These are phyloP conservation scores for Turdus rufiventris DNA, from an alignment of 2,113 vertebrate genomes.

Conservation along the genomic window DNA sequence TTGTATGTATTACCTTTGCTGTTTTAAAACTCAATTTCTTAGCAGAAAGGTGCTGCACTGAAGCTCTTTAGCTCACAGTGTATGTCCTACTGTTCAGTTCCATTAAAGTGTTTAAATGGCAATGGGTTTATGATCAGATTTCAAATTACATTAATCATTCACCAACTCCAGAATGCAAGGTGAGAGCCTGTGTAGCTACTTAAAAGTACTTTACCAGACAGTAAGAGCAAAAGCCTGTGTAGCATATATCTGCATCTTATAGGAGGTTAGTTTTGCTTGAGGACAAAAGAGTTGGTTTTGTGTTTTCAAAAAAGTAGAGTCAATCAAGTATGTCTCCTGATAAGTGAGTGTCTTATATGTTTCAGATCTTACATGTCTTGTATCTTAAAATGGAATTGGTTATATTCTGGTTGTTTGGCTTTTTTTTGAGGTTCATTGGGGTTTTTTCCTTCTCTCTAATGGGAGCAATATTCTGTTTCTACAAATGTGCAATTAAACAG, in stretches of 20 bases:
- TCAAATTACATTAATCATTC: conserved; percentile 2
- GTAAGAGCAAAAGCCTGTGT: not conserved
- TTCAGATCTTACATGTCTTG: not conserved
- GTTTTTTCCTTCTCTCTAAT: not conserved
- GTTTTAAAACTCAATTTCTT: not conserved
- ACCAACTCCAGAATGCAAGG: not conserved
- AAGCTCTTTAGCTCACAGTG: not conserved
- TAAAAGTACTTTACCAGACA: not conserved
- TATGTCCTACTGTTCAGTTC: not conserved
- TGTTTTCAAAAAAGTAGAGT: not conserved
- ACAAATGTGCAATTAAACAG: not conserved
- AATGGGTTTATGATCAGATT: conserved; percentile 23
- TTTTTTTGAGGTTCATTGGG: not conserved
- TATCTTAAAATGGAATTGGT: not conserved
- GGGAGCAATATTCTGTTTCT: not conserved
- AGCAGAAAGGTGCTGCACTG: not conserved
- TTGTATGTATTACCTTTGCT: not conserved
- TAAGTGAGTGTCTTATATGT: not conserved
- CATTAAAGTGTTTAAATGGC: not conserved
- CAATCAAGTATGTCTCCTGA: not conserved
- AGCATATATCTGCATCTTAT: not conserved
- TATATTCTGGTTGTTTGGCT: not conserved
- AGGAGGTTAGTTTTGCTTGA: not conserved
- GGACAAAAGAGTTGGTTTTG: not conserved
- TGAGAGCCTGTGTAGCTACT: not conserved